Base-by-base conservation (phyloP, 2,113 vertebrate genomes). In the Pseudopipra pipra region DNA sequence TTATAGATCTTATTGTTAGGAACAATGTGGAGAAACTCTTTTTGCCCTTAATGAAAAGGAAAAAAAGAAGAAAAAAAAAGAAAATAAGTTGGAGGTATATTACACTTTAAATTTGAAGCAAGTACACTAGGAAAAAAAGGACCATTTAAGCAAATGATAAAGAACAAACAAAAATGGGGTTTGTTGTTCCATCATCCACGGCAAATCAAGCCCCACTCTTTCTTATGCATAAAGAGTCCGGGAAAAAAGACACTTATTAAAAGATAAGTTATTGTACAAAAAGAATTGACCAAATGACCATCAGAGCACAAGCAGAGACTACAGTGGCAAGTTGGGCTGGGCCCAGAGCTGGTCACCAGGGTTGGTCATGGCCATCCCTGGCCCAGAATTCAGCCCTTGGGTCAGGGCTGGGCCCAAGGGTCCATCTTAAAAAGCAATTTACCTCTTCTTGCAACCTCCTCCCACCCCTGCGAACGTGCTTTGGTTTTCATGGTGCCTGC, bases 1-100 rank as follows among this genome's bases (percentile, higher is more conserved):
- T 94, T 94, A 92, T 43, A 95, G 97, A 96, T 82, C 47, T 93
- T 63, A 92, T 96, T 95, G 75, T 93, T 80, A 56, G 73, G 73
- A 92, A 67, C 63, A 67, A 85, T 77, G 72, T 82, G 88, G 37
- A 87, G 35, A 93, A 89, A 91, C 31, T 89, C 58, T 47, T 84
- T 91, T 71, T 85, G 22, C 25, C 21, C n/a, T 77, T n/a, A 58
- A 84, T 65, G 35, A 84, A 56, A 77, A 56, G 11, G 1, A 5
- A 12, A 1, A 1, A 0, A 0, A 20, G 37, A 74, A 70, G 24
- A 85, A 61, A 20, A 76, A 70, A 87, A 84, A 78, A 67, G 22
- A 78, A 88, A 54, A 21, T 52, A 83, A 96, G 76, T 54, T n/a
- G 14, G n/a, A 90, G 28, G 15, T 41, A 79, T 80, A 90, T 89